Base-by-base conservation (phyloP, 1,140 invertebrate genomes). In the Physella acuta region DNA sequence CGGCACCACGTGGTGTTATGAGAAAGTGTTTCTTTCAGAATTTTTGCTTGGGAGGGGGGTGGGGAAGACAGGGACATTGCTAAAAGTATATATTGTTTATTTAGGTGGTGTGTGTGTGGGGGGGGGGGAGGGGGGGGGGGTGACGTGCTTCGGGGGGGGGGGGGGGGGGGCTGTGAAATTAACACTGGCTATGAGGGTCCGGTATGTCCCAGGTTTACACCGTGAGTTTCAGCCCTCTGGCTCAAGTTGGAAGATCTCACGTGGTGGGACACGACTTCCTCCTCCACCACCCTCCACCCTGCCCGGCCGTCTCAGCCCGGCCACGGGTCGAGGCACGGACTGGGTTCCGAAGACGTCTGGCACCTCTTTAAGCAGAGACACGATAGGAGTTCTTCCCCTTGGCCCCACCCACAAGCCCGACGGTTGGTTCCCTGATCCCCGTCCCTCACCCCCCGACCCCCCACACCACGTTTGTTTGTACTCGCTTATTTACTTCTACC, bases 131-230 rank as follows among this genome's bases (percentile, higher is more conserved):
- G 8, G 39, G 39, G 53, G 11, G 24, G 11, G 24, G 11, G 24
- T 14, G 53, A n/a, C 8, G 11, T 11, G 17, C 11, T 8, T 26
- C 11, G 28, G 53, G 53, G 8, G 11, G 53, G 53, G 53, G 53
- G 53, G 53, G 53, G 53, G 53, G 53, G 53, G 11, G 53, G 17
- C 8, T 56, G 11, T 56, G 53, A 56, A 56, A 11, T n/a, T n/a
- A 8, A 26, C 11, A 26, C 8, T 17, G 53, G 26, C 8, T 17
- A 56, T 17, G 11, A 26, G 53, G 11, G 53, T 8, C 11, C 8
- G 11, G 24, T 26, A 56, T 56, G 28, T 26, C 8, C 39, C n/a
- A n/a, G n/a, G n/a, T n/a, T n/a, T n/a, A n/a, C n/a, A n/a, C n/a
- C n/a, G n/a, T n/a, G n/a, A n/a, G n/a, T n/a, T n/a, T n/a, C n/a